phyloP scores from a whole-genome alignment of 2,113 vertebrate genomes.

The Tetrax tetrax region DNA sequence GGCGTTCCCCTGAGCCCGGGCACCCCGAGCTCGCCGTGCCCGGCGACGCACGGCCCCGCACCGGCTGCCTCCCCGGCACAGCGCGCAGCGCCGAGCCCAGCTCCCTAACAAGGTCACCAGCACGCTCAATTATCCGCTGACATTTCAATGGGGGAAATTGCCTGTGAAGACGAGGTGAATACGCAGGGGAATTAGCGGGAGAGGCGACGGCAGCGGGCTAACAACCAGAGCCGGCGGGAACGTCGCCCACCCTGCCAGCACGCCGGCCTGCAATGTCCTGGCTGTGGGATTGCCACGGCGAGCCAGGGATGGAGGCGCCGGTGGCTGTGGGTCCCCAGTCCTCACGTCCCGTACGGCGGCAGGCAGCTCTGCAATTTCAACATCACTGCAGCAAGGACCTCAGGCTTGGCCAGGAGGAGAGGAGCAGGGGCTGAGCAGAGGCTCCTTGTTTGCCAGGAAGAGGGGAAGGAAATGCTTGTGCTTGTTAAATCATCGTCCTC shows the following conservation, averaged over 20 bases:
- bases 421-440: neutral
- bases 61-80: neutral
- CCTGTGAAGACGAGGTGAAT: slow-evolving; percentile 47
- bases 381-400: neutral
- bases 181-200: neutral
- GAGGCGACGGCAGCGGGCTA: neutral
- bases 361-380: neutral
- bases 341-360: fast-evolving
- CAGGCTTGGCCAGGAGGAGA: neutral
- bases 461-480: neutral
- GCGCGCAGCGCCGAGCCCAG: neutral
- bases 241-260: fast-evolving
- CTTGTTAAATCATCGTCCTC: neutral
- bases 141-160: slow-evolving; percentile 59
- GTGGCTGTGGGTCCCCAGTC: neutral
- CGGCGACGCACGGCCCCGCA: fast-evolving
- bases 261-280: fast-evolving
- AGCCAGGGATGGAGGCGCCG: neutral
- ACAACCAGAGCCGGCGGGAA: neutral
- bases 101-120: slow-evolving; percentile 55
- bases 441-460: neutral
- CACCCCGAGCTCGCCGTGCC: fast-evolving
- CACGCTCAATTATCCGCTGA: slow-evolving; percentile 27
- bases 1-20: neutral
- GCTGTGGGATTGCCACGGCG: neutral